Base-by-base conservation (phyloP, 2,113 vertebrate species). In the Sinocyclocheilus anophthalmus region DNA sequence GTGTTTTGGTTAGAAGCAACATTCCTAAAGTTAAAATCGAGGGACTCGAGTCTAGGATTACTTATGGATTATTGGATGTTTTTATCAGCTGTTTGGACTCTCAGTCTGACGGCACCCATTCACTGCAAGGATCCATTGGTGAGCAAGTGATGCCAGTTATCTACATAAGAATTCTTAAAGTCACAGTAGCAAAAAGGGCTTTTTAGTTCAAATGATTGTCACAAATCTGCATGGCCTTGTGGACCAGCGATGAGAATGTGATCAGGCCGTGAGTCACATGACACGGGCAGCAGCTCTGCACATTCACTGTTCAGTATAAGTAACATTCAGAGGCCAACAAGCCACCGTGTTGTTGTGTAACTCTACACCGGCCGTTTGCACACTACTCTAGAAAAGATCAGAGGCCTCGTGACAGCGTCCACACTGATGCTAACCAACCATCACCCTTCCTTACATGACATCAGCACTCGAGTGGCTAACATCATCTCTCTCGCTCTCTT, bases 401-500 rank as follows among this genome's bases (percentile, higher is more conserved):
- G 72, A 85, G 63, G 63, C 81, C 80, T 70, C 14, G 48, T 61
- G 86, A 70, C 39, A 77, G 16, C 33, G 65, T 45, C 70, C 67
- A 73, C 59, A 84, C 39, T 65, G 77, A 63, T 37, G 57, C 63
- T 81, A 88, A 85, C 84, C 78, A 72, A 77, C 53, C 33, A 76
- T 76, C 55, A 77, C n/a, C 42, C 69, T 57, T 26, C 2, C 69
- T 30, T 50, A 76, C n/a, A 39, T 86, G 91, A 90, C 91, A 92
- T 92, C 90, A 90, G 86, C 84, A 84, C 78, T 84, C 76, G 84
- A 90, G 84, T 90, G 88, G 90, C 91, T 90, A 89, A 93, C 91
- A 87, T 86, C 88, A 91, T 92, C 90, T 90, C 90, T 90, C 89
- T 85, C 83, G 92, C 90, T 89, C 90, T 89, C 87, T 88, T 81